Evolutionary conservation across 2,888 invertebrate genomes (phyloP), one percentile per base, ranked within the genome.

Genomic region (Macaria notata): DNA sequence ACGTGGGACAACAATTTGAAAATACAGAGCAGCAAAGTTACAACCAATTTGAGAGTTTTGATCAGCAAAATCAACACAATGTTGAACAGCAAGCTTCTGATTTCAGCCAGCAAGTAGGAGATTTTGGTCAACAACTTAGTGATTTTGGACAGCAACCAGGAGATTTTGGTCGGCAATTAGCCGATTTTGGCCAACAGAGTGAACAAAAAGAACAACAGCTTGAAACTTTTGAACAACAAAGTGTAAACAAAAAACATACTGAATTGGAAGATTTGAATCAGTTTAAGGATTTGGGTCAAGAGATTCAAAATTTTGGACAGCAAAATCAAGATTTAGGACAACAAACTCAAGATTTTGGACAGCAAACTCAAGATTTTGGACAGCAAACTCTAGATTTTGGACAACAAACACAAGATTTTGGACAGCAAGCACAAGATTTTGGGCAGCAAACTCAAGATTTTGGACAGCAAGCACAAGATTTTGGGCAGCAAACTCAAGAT

Each of bases 121-220:
- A 36, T 36, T 36, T 36, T 7, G 33, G 33, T 36, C 64, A 68
- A 65, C 62, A 69, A 51, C 52, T 67, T 42, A 59, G 63, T 56
- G 54, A 65, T 19, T 60, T 70, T 46, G 68, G 54, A 19, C 57
- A 64, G 29, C 52, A 59, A 53, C 33, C 33, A 7, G 41, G 66
- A 51, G 69, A 68, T 31, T 55, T 56, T 29, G 58, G 61, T 8
- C 70, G 70, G 54, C 52, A 66, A 43, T 39, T 62, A 39, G 70
- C 65, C 46, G 64, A 70, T 54, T 69, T 75, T 49, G 66, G 53
- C 9, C 70, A 72, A n/a, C 68, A 71, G 60, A 58, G 48, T 49
- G 62, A 66, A 52, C 38, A 46, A n/a, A 4, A 31, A 39, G 46
- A 31, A 29, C 46, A 44, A 46, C 33, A 54, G 9, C 36, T 9